Conservation (phyloP, 2,113 vertebrate genomes). For the Raphicerus campestris region DNA sequence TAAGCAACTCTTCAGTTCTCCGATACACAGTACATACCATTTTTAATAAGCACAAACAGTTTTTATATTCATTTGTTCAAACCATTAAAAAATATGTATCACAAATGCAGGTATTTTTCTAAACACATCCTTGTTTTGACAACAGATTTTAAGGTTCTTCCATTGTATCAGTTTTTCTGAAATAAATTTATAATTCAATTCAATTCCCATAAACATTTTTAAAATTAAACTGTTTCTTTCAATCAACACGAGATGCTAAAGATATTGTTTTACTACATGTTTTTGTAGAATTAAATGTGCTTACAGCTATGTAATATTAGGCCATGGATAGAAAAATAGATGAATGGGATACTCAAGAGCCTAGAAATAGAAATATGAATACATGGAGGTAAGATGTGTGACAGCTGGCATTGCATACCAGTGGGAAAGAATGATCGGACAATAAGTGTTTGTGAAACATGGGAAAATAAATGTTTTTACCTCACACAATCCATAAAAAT, state of each 20-base stretch:
- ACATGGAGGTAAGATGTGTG: not conserved
- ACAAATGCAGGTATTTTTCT: not conserved
- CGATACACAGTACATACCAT: rapidly evolving
- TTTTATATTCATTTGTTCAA: not conserved
- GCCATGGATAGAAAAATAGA: not conserved
- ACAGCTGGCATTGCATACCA: not conserved
- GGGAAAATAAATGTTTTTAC: not conserved
- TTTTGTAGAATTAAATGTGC: not conserved
- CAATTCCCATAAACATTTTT: not conserved
- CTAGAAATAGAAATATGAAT: not conserved
- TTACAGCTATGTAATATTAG: not conserved
- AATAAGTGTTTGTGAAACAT: not conserved
- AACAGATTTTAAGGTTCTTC: not conserved
- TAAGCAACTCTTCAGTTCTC: not conserved
- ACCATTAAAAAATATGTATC: not conserved
- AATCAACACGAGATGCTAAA: not conserved
- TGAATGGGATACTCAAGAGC: not conserved
- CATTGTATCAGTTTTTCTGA: not conserved
- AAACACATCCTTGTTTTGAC: not conserved
- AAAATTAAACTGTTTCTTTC: not conserved
- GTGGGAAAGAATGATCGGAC: not conserved
- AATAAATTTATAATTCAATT: not conserved
- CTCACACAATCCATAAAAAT: not conserved
- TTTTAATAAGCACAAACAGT: not conserved
- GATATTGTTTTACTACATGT: not conserved